Evolutionary conservation across 2,113 vertebrate genomes (phyloP).

Genomic region (Clarias batrachus): DNA sequence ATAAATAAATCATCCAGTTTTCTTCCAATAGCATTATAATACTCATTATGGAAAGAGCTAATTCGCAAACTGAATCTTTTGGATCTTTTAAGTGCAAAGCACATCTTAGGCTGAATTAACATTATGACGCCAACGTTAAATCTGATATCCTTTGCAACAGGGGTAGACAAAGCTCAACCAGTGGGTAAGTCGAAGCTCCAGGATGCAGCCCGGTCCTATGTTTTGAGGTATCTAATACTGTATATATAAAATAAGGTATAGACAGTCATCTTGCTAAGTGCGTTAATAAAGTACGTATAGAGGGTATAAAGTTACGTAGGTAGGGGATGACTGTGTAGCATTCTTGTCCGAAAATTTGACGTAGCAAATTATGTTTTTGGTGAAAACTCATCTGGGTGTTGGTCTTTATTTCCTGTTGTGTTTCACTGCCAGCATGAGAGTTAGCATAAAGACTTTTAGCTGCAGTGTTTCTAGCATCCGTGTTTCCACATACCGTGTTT

Average conservation of each 20-base stretch:
- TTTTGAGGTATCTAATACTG: background rate
- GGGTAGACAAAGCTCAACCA: background rate
- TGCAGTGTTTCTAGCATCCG: background rate
- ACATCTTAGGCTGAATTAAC: background rate
- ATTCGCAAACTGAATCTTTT: slow-evolving; percentile 6
- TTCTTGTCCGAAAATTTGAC: background rate
- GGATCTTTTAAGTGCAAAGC: background rate
- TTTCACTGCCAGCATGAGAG: background rate
- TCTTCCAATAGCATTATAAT: background rate
- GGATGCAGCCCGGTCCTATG: background rate
- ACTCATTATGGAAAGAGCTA: slow-evolving; percentile 4
- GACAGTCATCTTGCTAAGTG: background rate
- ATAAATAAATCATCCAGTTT: background rate
- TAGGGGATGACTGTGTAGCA: background rate
- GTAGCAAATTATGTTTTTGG: background rate
- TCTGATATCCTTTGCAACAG: background rate
- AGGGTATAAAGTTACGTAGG: background rate
- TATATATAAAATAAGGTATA: background rate
- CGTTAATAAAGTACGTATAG: background rate
- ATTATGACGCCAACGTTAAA: background rate
- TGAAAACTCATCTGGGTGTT: background rate
- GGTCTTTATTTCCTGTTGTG: background rate
- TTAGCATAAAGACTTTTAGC: background rate
- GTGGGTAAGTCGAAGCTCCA: background rate
- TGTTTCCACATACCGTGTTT: background rate